Conservation (phyloP, 2,113 vertebrate genomes). For the Chitala chitala region DNA sequence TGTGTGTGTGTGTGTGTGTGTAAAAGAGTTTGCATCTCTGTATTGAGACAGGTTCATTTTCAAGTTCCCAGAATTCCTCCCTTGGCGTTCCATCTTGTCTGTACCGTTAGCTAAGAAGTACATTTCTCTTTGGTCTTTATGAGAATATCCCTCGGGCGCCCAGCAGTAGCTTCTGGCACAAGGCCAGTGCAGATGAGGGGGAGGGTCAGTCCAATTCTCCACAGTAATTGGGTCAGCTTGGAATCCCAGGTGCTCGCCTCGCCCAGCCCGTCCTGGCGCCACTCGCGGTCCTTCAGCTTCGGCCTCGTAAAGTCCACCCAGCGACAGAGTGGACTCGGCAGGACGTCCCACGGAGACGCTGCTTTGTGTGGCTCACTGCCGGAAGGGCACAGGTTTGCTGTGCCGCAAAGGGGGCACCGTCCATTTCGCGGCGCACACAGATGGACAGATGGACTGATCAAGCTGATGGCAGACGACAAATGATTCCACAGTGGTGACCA, state of each 20-base stretch:
- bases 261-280: background rate
- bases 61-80: conserved; percentile 43
- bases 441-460: conserved; percentile 39
- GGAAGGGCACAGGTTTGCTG: too few relatives aligned
- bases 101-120: conserved; percentile 42
- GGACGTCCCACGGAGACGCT: background rate
- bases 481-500: conserved; percentile 55
- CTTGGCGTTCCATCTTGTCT: conserved; percentile 44
- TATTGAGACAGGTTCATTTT: conserved; percentile 46
- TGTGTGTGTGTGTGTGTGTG: conserved; percentile 20
- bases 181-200: conserved; percentile 55
- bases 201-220: conserved; percentile 48
- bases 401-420: background rate
- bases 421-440: conserved; percentile 46
- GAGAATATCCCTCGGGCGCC: conserved; percentile 71
- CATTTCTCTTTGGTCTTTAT: conserved; percentile 81
- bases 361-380: background rate
- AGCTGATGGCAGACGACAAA: conserved; percentile 50
- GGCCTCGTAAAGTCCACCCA: background rate
- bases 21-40: background rate
- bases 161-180: conserved; percentile 70
- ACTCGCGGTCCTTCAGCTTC: background rate
- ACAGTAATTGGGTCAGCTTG: conserved; percentile 24
- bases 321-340: background rate
- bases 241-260: conserved; percentile 40